Evolutionary conservation across 2,113 vertebrate species (phyloP), one percentile per base, ranked within the genome.

Genomic region (Natator depressus): DNA sequence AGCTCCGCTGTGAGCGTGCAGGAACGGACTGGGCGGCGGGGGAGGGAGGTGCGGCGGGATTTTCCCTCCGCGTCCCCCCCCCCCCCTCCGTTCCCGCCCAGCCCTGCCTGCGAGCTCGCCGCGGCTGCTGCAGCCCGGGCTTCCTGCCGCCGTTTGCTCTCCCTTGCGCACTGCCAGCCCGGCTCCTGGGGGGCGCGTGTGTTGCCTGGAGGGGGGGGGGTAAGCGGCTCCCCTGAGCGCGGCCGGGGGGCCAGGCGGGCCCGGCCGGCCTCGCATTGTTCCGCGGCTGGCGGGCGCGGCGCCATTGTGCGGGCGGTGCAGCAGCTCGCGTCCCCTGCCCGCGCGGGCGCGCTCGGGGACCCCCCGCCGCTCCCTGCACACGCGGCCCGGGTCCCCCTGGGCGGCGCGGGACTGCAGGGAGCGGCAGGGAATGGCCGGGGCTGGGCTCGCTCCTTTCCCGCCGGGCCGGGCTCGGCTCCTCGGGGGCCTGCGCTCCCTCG

Each of bases 391-490:
- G 42, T 29, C 83, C 75, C 14, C 79, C 22, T 6, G n/a, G 14
- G 27, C 29, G 14, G 2, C 29, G 20, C 17, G 31, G 82, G 14
- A 9, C 54, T 14, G 83, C 16, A 29, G 88, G 49, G 89, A 84
- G 89, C 92, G 38, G 94, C 95, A 90, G 92, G 96, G 84, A 84
- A 72, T 50, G 89, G 95, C 89, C 42, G 82, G 22, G 93, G 88
- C 53, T 57, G 20, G 14, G 93, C 89, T 10, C 78, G 88, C 84
- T 72, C n/a, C 59, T 82, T 1, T 84, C 80, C 82, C 78, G 72
- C 50, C 46, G 31, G 3, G 93, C 92, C 93, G 49, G 3, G 31
- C 47, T 85, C 80, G 3, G 31, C 47, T 85, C 80, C 11, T 11
- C 4, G 29, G 31, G 53, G 27, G 79, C 83, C 31, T 20, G 82